These are phyloP conservation scores for Cryptomyrus ogoouensis DNA, from an alignment of 2,113 vertebrate genomes.

Conservation along the genomic window DNA sequence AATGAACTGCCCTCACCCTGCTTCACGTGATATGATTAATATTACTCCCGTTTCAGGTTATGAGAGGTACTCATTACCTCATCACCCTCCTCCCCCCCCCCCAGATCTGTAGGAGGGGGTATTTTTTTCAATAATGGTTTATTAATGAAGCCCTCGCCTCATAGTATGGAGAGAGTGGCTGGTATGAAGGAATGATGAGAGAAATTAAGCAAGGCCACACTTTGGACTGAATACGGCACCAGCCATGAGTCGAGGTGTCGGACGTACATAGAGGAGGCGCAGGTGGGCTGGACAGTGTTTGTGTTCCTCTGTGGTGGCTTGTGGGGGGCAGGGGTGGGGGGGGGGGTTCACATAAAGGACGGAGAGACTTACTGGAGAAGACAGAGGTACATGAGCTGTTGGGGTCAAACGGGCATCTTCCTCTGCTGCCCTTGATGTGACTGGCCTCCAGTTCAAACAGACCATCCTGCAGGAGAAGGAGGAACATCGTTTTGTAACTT, in stretches of 20 bases:
- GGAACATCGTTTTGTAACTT: slow-evolving; percentile 21
- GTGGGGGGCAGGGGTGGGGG: background rate
- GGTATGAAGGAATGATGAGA: background rate
- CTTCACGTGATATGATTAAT: slow-evolving; percentile 7
- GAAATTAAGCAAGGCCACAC: background rate
- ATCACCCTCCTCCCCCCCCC: background rate
- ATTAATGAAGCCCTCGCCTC: background rate
- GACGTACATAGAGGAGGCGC: background rate
- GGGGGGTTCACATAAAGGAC: background rate
- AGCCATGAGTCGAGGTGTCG: background rate
- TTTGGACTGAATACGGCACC: background rate
- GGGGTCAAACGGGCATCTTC: slow-evolving; percentile 85
- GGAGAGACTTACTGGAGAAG: slow-evolving; percentile 70
- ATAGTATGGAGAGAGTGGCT: background rate
- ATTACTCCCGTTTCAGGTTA: background rate
- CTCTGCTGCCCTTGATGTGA: slow-evolving; percentile 74
- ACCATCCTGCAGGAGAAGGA: slow-evolving; percentile 57
- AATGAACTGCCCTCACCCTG: slow-evolving; percentile 2
- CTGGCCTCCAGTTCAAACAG: slow-evolving; percentile 75
- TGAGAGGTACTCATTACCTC: background rate
- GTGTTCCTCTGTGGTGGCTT: background rate
- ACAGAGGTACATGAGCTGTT: slow-evolving; percentile 79
- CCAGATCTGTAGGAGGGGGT: background rate
- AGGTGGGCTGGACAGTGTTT: background rate
- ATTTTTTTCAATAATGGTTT: background rate